Percentiles rank a stretch among this genome's conserved stretches.
These are phyloP conservation scores for Trachops cirrhosus DNA, from an alignment of 2,797 vertebrate genomes.

Conservation along the genomic window DNA sequence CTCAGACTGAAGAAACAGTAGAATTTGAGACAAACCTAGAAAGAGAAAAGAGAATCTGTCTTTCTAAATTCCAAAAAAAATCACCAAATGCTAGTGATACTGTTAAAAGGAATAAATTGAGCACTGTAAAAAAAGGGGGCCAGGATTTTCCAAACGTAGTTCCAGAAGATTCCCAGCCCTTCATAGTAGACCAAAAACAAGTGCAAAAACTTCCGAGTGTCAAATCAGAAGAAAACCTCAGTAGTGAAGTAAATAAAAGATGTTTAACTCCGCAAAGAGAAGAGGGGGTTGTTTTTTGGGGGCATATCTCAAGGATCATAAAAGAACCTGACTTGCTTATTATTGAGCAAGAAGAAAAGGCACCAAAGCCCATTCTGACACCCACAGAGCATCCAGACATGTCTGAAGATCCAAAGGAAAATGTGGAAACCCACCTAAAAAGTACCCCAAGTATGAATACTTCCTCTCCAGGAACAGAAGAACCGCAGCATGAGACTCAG, in stretches of 20 bases:
- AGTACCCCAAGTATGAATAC: neutral
- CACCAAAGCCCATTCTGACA: neutral
- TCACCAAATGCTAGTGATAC: neutral
- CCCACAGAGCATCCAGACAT: neutral
- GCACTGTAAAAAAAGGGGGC: neutral
- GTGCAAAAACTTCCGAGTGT: neutral
- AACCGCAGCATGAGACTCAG: neutral
- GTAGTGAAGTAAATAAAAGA: neutral
- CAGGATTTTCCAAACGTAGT: neutral
- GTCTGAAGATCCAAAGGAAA: neutral
- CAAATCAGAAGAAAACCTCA: neutral
- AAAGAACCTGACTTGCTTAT: neutral
- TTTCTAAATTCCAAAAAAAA: conserved; percentile 20
- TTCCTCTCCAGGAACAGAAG: neutral
- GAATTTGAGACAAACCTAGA: neutral
- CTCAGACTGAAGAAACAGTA: neutral
- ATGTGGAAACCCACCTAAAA: neutral
- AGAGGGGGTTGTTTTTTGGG: neutral
- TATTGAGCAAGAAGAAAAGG: neutral
- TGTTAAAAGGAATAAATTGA: neutral
- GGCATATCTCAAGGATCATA: neutral
- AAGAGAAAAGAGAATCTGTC: neutral
- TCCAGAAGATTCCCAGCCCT: neutral
- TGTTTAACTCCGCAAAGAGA: neutral
- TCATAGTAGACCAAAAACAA: neutral